Base-by-base conservation (phyloP, 2,888 invertebrate genomes). In the Andrena fulva region DNA sequence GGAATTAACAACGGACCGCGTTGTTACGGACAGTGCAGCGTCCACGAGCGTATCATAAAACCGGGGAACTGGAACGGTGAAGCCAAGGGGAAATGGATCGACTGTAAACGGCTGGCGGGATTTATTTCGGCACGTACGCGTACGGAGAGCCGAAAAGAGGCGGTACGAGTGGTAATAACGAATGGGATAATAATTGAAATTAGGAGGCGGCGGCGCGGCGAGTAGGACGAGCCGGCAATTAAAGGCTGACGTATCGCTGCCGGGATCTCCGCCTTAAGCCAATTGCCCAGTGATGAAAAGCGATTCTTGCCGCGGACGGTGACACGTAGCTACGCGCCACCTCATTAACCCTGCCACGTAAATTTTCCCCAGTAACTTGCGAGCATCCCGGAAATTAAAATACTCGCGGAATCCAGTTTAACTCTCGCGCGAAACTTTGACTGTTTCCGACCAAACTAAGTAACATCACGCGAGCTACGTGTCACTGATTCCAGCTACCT, bases 181-280 rank as follows among this genome's bases (percentile, higher is more conserved):
- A 85, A 89, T 89, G 89, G 90, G 89, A 87, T 88, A 90, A 89
- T 89, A 87, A 90, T 90, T 89, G 85, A 89, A 89, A 89, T 89
- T 88, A 90, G 90, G 87, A 86, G 80, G 69, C 75, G 71, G 80
- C 74, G 69, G n/a, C n/a, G n/a, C 79, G 77, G 78, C 75, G 77
- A 74, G 80, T 87, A 86, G 86, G 84, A 82, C 87, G 81, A 80
- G 84, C 75, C 60, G 84, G 88, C 85, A 87, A 87, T 87, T 87
- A 87, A 87, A 76, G 69, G 78, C 68, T 87, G 85, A 87, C 85
- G 77, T 87, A 87, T 87, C 88, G 81, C 79, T 67, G 52, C 74
- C 60, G 79, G 59, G 67, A 84, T 87, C 87, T 82, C 87, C 87
- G 87, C 87, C 87, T 87, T 87, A 85, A 84, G 80, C 87, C 85